Evolutionary conservation across 2,113 vertebrate species (phyloP).

Genomic region (Pristiophorus japonicus): DNA sequence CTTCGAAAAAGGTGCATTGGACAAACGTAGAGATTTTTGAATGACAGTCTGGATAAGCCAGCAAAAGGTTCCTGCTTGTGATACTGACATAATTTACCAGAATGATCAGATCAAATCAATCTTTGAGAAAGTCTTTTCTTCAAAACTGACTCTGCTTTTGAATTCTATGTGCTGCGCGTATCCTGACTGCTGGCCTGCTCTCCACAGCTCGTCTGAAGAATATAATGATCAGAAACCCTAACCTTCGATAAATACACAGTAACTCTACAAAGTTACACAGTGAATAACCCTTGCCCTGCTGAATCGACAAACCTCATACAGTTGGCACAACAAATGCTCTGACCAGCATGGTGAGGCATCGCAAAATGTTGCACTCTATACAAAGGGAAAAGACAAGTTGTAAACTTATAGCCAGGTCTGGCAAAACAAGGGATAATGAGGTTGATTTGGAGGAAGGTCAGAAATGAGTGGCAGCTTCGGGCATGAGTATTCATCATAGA

Average conservation of each 20-base stretch:
- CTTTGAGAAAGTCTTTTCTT: not conserved
- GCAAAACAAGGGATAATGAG: constrained; percentile 12
- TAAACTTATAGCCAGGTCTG: not conserved
- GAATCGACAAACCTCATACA: not conserved
- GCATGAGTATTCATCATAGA: not conserved
- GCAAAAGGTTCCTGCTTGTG: not conserved
- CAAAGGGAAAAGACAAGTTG: not conserved
- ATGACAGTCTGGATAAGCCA: not conserved
- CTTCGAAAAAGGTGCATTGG: constrained; percentile 22
- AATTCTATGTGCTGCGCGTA: no score
- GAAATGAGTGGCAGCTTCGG: constrained; percentile 30
- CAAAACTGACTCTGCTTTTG: not conserved
- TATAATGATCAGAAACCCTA: no score
- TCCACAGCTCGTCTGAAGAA: no score
- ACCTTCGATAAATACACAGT: no score
- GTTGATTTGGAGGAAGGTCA: not conserved
- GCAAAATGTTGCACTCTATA: not conserved
- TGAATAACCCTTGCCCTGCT: constrained; percentile 7
- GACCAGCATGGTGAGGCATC: constrained; percentile 7
- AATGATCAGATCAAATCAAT: not conserved
- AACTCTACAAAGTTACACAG: constrained; percentile 21
- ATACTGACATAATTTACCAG: not conserved
- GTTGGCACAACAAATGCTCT: constrained; percentile 20
- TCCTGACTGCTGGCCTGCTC: no score
- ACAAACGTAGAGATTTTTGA: not conserved